Evolutionary conservation across 2,888 invertebrate species (phyloP), one percentile per base, ranked within the genome.

Genomic region (Drosophila anceps): DNA sequence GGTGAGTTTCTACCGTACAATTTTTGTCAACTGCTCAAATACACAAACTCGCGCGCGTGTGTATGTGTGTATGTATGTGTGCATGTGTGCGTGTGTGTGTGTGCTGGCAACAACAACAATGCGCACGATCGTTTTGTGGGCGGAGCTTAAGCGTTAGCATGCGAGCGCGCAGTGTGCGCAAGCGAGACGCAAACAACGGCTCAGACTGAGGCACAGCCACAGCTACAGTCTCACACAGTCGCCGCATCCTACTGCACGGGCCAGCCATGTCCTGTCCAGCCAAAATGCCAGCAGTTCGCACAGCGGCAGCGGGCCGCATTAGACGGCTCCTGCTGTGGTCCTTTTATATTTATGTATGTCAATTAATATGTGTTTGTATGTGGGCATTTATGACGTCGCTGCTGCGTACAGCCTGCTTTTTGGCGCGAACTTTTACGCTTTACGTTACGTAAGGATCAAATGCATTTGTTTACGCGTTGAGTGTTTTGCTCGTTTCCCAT

Each of bases 121-220:
- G 76, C 76, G 68, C 83, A 70, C 87, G 85, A 85, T 85, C 85
- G 89, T 67, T 87, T 85, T 74, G 79, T 71, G 82, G 85, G 85
- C 85, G 85, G 85, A 77, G 85, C 65, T 70, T 76, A 37, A 64
- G 15, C 54, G 44, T 39, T 27, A 13, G 71, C 62, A 61, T 60
- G 74, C 69, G 65, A 48, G 54, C 62, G 27, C 29, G 5, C 37
- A 24, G 39, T 43, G 64, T 39, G 76, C 54, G 73, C 51, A 24
- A 81, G 77, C 67, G 81, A 83, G 84, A 81, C 54, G 76, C 63
- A 63, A 57, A 51, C 68, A 76, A 9, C 66, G 53, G 70, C 75
- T 70, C 48, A 35, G 59, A 48, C 44, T 39, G 53, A 37, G 62
- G 27, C 37, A 29, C 41, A 37, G 58, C 48, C 43, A 29, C 62